phyloP scores from a whole-genome alignment of 2,888 invertebrate genomes.

The Ochropleura leucogaster region DNA sequence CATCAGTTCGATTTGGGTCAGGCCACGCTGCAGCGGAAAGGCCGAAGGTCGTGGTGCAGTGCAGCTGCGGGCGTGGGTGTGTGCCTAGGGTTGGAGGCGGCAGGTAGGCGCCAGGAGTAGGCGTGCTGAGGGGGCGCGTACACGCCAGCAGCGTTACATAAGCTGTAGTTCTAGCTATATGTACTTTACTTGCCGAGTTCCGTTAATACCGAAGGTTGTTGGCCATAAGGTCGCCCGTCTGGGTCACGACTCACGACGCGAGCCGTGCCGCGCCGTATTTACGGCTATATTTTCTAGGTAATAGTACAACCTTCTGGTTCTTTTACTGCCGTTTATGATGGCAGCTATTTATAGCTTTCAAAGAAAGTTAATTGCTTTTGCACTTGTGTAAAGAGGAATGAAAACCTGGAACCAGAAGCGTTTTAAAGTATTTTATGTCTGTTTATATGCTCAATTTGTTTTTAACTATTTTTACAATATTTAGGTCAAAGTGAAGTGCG shows the following conservation, averaged over 20 bases:
- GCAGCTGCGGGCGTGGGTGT: slow-evolving; percentile 76
- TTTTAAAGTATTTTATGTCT: not conserved
- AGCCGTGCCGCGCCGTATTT: slow-evolving; percentile 59
- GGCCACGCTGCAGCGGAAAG: slow-evolving; percentile 72
- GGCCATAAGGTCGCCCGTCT: slow-evolving; percentile 83
- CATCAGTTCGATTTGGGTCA: slow-evolving; percentile 63
- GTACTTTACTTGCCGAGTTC: slow-evolving; percentile 76
- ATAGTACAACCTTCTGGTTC: slow-evolving; percentile 53
- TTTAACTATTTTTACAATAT: not conserved
- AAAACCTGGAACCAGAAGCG: not conserved
- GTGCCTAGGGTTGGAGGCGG: slow-evolving; percentile 69
- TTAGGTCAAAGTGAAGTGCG: not conserved
- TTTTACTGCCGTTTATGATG: slow-evolving; percentile 30
- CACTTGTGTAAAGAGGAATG: slow-evolving; percentile 6
- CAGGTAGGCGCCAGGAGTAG: slow-evolving; percentile 71
- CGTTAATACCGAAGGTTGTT: slow-evolving; percentile 85
- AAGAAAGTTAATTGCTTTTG: slow-evolving; percentile 21
- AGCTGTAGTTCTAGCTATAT: slow-evolving; percentile 45
- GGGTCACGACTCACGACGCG: slow-evolving; percentile 79
- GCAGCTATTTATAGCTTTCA: slow-evolving; percentile 48
- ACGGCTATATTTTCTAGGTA: slow-evolving; percentile 59
- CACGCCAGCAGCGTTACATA: slow-evolving; percentile 72
- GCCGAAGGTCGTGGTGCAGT: slow-evolving; percentile 83
- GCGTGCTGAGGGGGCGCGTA: slow-evolving; percentile 69
- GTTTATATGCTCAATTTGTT: not conserved